These are phyloP conservation scores for Tangara arthus DNA, from an alignment of 2,797 vertebrate genomes.

Conservation along the genomic window DNA sequence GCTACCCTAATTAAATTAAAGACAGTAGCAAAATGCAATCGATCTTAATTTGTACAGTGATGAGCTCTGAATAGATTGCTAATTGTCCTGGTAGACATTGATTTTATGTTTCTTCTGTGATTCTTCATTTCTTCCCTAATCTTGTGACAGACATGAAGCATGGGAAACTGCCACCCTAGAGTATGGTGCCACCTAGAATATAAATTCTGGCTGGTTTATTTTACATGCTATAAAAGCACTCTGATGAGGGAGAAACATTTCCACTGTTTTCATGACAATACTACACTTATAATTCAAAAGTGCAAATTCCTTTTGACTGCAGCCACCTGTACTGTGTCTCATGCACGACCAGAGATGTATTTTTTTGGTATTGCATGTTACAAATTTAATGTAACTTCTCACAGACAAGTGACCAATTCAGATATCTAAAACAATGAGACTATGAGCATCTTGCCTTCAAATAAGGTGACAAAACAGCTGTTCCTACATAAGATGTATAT, in stretches of 20 bases:
- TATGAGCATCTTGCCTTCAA: neutral
- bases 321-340: neutral
- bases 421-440: neutral
- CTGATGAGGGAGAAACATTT: neutral
- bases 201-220: neutral
- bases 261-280: neutral
- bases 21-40: conserved; percentile 43
- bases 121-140: neutral
- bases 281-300: neutral
- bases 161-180: neutral
- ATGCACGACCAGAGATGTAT: neutral
- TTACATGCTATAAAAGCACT: neutral
- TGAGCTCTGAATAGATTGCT: conserved; percentile 36
- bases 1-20: conserved; percentile 53
- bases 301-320: neutral
- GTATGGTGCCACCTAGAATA: neutral
- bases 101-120: conserved; percentile 23
- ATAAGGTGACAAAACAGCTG: neutral
- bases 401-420: neutral
- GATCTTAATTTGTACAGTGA: conserved; percentile 46
- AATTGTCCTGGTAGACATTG: conserved; percentile 27
- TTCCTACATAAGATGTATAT: neutral
- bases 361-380: neutral
- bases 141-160: neutral
- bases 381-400: neutral